Conservation (phyloP, 2,888 invertebrate genomes). For the Allophyes oxyacanthae region DNA sequence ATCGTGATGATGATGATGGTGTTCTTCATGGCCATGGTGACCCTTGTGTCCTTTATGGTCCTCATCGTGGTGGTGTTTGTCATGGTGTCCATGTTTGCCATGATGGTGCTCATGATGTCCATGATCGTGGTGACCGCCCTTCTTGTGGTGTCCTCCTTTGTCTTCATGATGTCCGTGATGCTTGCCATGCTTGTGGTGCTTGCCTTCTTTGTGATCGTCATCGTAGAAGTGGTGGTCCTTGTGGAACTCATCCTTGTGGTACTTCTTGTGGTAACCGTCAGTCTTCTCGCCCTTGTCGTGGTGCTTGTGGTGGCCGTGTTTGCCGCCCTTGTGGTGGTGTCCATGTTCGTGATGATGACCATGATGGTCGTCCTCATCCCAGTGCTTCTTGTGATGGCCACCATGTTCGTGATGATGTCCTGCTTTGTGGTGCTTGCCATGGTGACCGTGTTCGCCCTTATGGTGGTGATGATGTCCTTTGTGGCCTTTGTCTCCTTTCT, state of each 20-base stretch:
- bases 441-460: constrained; percentile 82
- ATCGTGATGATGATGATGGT: constrained; percentile 84
- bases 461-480: constrained; percentile 86
- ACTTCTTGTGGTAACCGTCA: constrained; percentile 85
- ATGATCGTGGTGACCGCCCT: constrained; percentile 82
- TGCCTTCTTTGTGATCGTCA: constrained; percentile 83
- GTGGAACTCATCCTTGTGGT: constrained; percentile 85
- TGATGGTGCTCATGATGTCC: constrained; percentile 86
- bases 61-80: constrained; percentile 83
- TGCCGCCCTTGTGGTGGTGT: constrained; percentile 84
- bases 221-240: constrained; percentile 87
- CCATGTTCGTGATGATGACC: constrained; percentile 84
- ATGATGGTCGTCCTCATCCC: constrained; percentile 82
- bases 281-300: constrained; percentile 84
- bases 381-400: constrained; percentile 82
- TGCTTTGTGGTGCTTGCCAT: constrained; percentile 82
- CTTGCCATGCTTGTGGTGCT: constrained; percentile 84
- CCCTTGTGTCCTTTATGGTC: constrained; percentile 86
- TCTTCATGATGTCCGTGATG: constrained; percentile 84
- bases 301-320: constrained; percentile 83
- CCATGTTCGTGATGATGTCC: constrained; percentile 83
- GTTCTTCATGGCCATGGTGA: constrained; percentile 85
- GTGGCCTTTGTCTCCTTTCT: constrained; percentile 83
- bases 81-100: constrained; percentile 83
- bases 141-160: constrained; percentile 83